phyloP scores from a whole-genome alignment of 2,797 vertebrate species.

The Chloroceryle amazona region DNA sequence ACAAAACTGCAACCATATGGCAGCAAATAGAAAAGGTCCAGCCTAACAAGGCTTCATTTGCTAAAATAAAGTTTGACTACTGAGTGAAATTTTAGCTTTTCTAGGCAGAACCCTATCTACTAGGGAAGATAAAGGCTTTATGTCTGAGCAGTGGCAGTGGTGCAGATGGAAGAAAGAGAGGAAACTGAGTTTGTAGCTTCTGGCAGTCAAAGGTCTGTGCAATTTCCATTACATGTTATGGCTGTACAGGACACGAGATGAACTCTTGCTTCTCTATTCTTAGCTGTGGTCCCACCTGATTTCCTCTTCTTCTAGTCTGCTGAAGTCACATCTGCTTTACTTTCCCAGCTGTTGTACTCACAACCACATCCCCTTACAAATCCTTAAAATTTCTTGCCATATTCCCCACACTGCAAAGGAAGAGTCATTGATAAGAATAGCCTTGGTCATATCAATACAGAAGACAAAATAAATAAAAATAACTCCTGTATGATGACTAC shows the following conservation, averaged over 20 bases:
- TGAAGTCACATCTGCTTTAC: neutral
- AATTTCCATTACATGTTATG: neutral
- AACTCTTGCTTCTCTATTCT: neutral
- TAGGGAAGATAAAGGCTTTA: neutral
- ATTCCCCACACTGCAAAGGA: neutral
- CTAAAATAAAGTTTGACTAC: neutral
- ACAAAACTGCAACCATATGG: slow-evolving; percentile 65
- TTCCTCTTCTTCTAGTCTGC: neutral
- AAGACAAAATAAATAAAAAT: neutral
- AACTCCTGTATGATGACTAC: neutral
- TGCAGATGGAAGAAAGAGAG: neutral
- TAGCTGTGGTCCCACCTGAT: neutral
- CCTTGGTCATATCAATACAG: neutral
- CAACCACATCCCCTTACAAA: neutral
- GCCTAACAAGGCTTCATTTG: neutral
- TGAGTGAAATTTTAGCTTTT: neutral
- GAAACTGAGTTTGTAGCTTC: neutral
- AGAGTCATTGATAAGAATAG: neutral
- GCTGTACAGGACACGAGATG: neutral
- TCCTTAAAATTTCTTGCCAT: neutral
- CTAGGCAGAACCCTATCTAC: neutral
- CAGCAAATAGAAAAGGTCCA: slow-evolving; percentile 35
- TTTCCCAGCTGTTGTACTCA: neutral
- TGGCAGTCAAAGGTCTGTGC: neutral
- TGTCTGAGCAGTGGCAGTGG: neutral